A percentile compares a stretch with the other conserved stretches of the same genome.
Evolutionary conservation across 2,797 vertebrate species (phyloP).

Genomic region (Acrossocheilus fasciatus): DNA sequence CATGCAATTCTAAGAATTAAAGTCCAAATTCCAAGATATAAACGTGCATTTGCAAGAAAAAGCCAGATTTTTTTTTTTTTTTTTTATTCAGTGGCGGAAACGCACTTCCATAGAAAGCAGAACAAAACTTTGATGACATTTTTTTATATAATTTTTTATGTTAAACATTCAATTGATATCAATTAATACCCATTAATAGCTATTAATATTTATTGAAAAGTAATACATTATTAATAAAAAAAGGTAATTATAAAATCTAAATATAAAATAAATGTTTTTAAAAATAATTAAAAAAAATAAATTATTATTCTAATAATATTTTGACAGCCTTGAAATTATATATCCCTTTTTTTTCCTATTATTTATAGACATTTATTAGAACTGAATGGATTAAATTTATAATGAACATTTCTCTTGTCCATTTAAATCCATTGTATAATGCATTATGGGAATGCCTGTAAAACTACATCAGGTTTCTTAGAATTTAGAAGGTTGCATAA

Average conservation of each 20-base stretch:
- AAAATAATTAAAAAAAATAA: no score
- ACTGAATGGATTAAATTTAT: neutral
- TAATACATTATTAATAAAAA: no score
- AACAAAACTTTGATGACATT: no score
- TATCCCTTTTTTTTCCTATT: neutral
- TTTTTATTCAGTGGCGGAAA: no score
- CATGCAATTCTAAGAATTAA: neutral
- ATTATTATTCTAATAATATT: no score
- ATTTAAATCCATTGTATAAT: neutral
- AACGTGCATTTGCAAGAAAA: neutral
- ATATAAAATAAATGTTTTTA: no score
- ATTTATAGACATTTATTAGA: neutral
- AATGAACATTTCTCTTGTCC: neutral
- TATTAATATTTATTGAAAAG: neutral
- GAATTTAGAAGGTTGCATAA: constrained; percentile 4
- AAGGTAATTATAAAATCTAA: no score
- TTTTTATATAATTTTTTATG: no score
- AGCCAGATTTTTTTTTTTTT: neutral
- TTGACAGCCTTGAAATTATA: no score
- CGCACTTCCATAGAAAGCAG: no score
- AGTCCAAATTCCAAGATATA: neutral
- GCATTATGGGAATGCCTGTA: neutral
- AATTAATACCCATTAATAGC: neutral
- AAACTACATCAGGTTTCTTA: neutral
- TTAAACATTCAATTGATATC: neutral